phyloP scores from a whole-genome alignment of 2,888 invertebrate species.

The Drosophila peninsularis region DNA sequence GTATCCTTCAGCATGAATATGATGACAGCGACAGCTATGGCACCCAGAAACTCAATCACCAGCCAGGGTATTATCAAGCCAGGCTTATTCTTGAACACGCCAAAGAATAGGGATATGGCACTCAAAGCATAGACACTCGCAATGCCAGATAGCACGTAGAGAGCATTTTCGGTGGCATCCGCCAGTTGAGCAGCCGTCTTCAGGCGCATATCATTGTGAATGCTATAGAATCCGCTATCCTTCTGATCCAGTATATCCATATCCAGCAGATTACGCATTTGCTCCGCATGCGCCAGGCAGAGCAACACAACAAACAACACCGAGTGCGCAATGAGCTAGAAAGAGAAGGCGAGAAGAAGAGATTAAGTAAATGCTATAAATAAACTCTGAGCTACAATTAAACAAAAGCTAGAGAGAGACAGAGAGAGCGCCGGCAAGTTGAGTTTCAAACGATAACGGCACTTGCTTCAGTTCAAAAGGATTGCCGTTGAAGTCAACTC shows the following conservation, averaged over 20 bases:
- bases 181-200: slow-evolving; percentile 82
- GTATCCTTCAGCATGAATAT: slow-evolving; percentile 79
- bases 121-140: slow-evolving; percentile 80
- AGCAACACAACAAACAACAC: slow-evolving; percentile 83
- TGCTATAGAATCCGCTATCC: slow-evolving; percentile 83
- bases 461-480: neutral
- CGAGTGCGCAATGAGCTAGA: slow-evolving; percentile 83
- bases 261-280: slow-evolving; percentile 83
- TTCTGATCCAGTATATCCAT: slow-evolving; percentile 84
- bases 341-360: slow-evolving; percentile 8
- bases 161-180: slow-evolving; percentile 79
- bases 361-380: neutral
- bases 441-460: too few relatives aligned
- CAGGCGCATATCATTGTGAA: slow-evolving; percentile 82
- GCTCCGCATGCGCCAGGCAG: slow-evolving; percentile 84
- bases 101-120: slow-evolving; percentile 82
- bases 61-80: slow-evolving; percentile 84
- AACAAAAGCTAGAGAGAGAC: neutral
- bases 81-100: slow-evolving; percentile 82
- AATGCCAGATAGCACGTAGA: slow-evolving; percentile 77
- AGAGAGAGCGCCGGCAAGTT: neutral
- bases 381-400: neutral
- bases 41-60: slow-evolving; percentile 81
- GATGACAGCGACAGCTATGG: slow-evolving; percentile 70
- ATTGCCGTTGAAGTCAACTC: neutral